Percentiles rank a stretch among this genome's conserved stretches.
phyloP scores from a whole-genome alignment of 2,113 vertebrate species.

The Menura novaehollandiae region DNA sequence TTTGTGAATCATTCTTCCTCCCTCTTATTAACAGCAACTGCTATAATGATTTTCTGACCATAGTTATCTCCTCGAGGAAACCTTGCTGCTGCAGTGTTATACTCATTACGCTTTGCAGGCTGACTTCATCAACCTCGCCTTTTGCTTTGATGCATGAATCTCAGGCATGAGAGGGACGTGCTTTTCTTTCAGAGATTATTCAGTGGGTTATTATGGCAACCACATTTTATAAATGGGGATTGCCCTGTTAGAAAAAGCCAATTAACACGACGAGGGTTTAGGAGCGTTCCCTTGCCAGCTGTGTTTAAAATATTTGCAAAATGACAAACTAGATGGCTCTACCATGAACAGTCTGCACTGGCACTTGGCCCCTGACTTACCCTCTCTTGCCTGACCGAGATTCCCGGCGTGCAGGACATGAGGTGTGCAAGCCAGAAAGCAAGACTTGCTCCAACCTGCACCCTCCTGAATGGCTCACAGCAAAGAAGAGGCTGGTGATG shows the following conservation, averaged over 20 bases:
- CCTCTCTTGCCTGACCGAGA: not conserved
- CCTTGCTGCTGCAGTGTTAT: not conserved
- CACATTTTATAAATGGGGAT: not conserved
- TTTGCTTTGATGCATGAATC: not conserved
- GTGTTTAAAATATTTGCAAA: not conserved
- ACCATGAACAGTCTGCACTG: not conserved
- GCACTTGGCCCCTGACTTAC: not conserved
- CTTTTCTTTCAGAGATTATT: not conserved
- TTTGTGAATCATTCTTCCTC: conserved; percentile 23
- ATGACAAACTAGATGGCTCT: not conserved
- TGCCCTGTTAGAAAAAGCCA: not conserved
- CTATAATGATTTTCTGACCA: not conserved
- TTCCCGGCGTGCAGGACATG: fast-evolving
- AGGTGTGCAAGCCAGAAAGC: not conserved
- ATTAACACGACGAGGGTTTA: not conserved
- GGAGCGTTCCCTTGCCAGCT: not conserved
- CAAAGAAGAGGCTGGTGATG: not conserved
- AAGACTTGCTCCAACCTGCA: not conserved
- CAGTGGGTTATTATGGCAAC: not conserved
- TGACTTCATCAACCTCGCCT: not conserved
- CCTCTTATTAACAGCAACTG: not conserved
- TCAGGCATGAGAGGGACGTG: not conserved
- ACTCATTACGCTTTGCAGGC: not conserved
- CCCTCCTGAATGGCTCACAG: not conserved
- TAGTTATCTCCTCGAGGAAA: conserved; percentile 8